Evolutionary conservation across 2,888 invertebrate species (phyloP).

Genomic region (Ernsta delagoae): DNA sequence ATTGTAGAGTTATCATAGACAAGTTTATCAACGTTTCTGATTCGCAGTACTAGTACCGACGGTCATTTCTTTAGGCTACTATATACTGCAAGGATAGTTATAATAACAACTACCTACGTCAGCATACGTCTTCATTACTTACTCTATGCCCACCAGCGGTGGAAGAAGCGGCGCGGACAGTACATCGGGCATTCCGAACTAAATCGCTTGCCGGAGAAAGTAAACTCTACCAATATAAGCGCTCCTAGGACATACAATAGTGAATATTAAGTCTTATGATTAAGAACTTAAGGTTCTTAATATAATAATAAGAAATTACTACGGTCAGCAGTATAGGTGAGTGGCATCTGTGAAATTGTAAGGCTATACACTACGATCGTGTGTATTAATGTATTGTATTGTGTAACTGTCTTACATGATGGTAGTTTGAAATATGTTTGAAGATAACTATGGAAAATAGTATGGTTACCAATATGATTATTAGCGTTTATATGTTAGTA

Average conservation of each 20-base stretch:
- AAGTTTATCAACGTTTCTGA: too few species aligned
- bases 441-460: neutral
- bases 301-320: slow-evolving; percentile 33
- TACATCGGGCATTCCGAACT: slow-evolving; percentile 76
- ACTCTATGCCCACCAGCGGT: slow-evolving; percentile 55
- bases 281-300: slow-evolving; percentile 10
- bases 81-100: too few species aligned
- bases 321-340: slow-evolving; percentile 42
- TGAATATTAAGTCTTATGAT: slow-evolving; percentile 22
- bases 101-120: too few species aligned
- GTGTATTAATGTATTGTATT: slow-evolving; percentile 28
- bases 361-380: slow-evolving; percentile 32
- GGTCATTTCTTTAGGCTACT: too few species aligned
- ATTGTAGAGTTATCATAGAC: too few species aligned
- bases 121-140: slow-evolving; percentile 3
- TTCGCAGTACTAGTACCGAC: too few species aligned
- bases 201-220: slow-evolving; percentile 77
- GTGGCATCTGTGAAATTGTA: slow-evolving; percentile 38
- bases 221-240: slow-evolving; percentile 63
- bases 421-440: slow-evolving; percentile 8
- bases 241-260: slow-evolving; percentile 38
- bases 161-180: slow-evolving; percentile 69
- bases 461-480: too few species aligned
- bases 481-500: too few species aligned
- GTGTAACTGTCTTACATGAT: slow-evolving; percentile 22